Conservation (phyloP, 2,113 vertebrate species). For the Motacilla alba region DNA sequence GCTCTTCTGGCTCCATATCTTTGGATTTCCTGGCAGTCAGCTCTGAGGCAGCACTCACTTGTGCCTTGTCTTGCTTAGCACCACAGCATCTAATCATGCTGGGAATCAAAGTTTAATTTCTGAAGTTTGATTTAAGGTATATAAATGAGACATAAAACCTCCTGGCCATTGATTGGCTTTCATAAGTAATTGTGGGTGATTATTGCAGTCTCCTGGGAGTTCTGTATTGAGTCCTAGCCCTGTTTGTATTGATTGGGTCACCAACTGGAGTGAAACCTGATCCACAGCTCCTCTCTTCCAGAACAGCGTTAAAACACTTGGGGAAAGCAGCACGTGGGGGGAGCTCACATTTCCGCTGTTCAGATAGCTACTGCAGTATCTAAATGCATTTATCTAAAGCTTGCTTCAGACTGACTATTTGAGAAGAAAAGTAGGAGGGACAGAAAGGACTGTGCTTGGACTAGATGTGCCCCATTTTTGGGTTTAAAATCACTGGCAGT, state of each 20-base stretch:
- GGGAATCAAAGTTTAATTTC: slow-evolving; percentile 17
- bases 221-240: background rate
- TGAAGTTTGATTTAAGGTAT: background rate
- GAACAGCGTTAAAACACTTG: background rate
- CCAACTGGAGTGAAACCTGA: background rate
- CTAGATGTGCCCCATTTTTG: background rate
- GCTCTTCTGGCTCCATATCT: background rate
- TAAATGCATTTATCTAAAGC: background rate
- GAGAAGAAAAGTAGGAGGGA: background rate
- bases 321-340: background rate
- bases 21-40: background rate
- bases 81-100: background rate
- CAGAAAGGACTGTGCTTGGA: background rate
- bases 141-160: background rate
- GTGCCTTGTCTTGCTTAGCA: background rate
- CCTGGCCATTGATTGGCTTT: slow-evolving; percentile 2
- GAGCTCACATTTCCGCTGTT: background rate
- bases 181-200: slow-evolving; percentile 19
- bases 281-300: background rate
- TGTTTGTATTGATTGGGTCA: background rate
- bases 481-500: background rate
- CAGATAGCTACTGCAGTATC: background rate
- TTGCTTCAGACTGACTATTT: background rate
- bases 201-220: background rate
- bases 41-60: background rate